Evolutionary conservation across 2,113 vertebrate species (phyloP).

Genomic region (Apistogramma diplotaenia): DNA sequence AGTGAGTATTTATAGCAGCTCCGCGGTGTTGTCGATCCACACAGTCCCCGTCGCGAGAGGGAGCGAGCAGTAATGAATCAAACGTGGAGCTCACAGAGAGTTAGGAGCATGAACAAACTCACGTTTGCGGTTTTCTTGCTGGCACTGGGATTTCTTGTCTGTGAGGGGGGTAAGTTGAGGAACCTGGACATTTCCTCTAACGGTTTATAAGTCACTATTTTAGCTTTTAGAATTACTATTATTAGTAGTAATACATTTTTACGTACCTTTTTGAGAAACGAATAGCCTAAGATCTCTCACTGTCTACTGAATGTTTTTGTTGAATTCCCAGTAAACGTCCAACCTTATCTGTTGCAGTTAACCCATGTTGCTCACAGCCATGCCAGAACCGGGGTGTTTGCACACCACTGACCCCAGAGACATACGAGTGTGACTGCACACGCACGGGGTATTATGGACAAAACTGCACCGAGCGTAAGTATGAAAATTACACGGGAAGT

Average conservation of each 20-base stretch:
- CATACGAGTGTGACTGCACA: constrained; percentile 92
- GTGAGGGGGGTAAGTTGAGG: constrained; percentile 63
- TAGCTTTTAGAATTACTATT: not conserved
- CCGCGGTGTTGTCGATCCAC: rapidly evolving
- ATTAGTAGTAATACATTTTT: not conserved
- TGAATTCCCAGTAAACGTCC: not conserved
- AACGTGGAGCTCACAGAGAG: not conserved
- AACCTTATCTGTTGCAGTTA: constrained; percentile 67
- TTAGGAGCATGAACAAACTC: constrained; percentile 64
- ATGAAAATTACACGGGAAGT: not conserved
- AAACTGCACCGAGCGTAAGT: constrained; percentile 89
- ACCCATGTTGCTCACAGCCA: constrained; percentile 91
- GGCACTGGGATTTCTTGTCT: constrained; percentile 58
- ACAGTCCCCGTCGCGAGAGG: not conserved
- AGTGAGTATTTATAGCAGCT: not conserved
- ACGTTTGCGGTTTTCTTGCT: constrained; percentile 46
- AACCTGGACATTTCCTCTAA: not conserved
- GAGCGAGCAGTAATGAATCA: not conserved
- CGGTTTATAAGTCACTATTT: not conserved
- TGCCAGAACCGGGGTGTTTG: constrained; percentile 93
- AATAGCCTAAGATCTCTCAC: not conserved
- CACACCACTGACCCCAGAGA: constrained; percentile 73
- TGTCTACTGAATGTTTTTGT: not conserved
- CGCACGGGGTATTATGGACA: constrained; percentile 88
- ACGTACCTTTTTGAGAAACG: too few species aligned